Evolutionary conservation across 1,140 invertebrate species (phyloP).

Genomic region (Melanaphis sacchari): DNA sequence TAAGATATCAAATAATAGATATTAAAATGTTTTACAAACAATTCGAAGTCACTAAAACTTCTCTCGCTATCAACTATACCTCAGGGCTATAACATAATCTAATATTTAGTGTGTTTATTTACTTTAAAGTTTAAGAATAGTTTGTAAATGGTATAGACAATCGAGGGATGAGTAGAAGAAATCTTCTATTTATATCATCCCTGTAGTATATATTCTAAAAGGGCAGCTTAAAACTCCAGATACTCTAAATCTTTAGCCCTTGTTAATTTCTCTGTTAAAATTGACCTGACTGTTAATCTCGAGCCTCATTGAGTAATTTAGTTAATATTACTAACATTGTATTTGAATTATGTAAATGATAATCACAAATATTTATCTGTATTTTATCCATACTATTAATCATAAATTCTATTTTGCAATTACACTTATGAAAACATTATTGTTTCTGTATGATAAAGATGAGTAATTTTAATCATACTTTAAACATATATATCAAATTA

Average conservation of each 20-base stretch:
- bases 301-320: background rate
- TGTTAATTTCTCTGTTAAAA: background rate
- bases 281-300: constrained; percentile 23
- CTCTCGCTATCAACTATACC: background rate
- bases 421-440: too few species aligned
- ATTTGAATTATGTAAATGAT: background rate
- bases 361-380: background rate
- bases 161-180: background rate
- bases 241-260: background rate
- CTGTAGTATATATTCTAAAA: background rate
- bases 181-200: background rate
- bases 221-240: too few species aligned
- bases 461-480: too few species aligned
- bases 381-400: too few species aligned
- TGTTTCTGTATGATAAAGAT: too few species aligned
- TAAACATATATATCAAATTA: background rate
- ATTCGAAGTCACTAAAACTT: background rate
- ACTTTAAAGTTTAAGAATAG: background rate
- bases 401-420: too few species aligned
- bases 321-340: background rate
- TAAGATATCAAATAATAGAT: background rate
- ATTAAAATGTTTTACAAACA: background rate
- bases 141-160: background rate
- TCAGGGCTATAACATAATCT: background rate
- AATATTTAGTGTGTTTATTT: background rate